Conservation (phyloP, 1,140 invertebrate genomes). For the Monochamus saltuarius region DNA sequence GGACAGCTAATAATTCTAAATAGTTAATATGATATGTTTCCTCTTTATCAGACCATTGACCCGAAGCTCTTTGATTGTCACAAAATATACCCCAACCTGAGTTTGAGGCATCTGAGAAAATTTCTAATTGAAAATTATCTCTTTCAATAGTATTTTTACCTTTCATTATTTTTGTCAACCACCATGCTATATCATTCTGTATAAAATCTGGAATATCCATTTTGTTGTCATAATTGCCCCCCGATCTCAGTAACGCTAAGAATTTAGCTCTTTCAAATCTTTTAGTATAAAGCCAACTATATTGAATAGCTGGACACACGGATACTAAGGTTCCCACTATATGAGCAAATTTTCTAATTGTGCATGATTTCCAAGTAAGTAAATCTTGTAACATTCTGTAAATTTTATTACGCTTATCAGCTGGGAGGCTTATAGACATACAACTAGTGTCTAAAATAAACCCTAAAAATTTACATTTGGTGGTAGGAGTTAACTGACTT, state of each 20-base stretch:
- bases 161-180: conserved; percentile 5
- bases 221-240: conserved; percentile 11
- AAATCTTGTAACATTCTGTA: conserved; percentile 2
- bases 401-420: conserved; percentile 11
- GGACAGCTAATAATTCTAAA: conserved; percentile 20
- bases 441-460: conserved; percentile 20
- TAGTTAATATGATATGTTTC: conserved; percentile 20
- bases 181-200: conserved; percentile 20
- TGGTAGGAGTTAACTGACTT: conserved; percentile 14
- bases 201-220: conserved; percentile 5
- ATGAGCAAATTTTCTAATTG: conserved; percentile 24
- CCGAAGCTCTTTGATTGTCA: conserved; percentile 10
- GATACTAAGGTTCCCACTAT: conserved; percentile 22
- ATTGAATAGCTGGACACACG: conserved; percentile 24
- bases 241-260: conserved; percentile 7
- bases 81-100: conserved; percentile 20
- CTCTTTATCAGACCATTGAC: conserved; percentile 9
- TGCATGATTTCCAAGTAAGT: background rate
- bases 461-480: conserved; percentile 23
- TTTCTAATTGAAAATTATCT: conserved; percentile 2
- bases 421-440: conserved; percentile 13
- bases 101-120: conserved; percentile 14
- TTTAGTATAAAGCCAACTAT: conserved; percentile 33
- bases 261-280: conserved; percentile 32
- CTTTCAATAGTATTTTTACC: background rate